Evolutionary conservation across 2,888 invertebrate genomes (phyloP).

Genomic region (Drosophila paramelanica): DNA sequence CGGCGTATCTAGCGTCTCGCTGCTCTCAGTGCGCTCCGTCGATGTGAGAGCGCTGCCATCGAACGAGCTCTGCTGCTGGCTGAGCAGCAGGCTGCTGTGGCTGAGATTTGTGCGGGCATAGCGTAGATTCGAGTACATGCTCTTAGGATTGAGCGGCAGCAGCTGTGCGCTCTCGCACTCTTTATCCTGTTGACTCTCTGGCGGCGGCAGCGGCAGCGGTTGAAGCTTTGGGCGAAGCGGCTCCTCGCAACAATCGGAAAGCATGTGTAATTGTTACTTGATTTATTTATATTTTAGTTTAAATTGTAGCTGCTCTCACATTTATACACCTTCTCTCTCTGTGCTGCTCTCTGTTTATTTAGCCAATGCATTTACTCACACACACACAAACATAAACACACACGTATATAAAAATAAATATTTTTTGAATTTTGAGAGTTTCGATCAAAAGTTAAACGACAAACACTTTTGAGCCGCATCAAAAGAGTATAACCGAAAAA

Average conservation of each 20-base stretch:
- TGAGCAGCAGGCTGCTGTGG: conserved; percentile 81
- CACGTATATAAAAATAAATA: not conserved
- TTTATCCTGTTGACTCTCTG: conserved; percentile 28
- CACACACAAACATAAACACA: not conserved
- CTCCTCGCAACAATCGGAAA: conserved; percentile 39
- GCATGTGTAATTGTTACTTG: conserved; percentile 49
- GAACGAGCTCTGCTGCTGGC: conserved; percentile 80
- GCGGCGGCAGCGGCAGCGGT: conserved; percentile 20
- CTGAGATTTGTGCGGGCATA: conserved; percentile 84
- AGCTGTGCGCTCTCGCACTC: conserved; percentile 37
- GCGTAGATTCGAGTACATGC: conserved; percentile 82
- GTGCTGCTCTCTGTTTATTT: not conserved
- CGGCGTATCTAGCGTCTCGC: conserved; percentile 67
- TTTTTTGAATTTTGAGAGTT: conserved; percentile 17
- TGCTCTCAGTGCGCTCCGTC: conserved; percentile 73
- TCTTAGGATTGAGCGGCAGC: conserved; percentile 34
- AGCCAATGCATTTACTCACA: not conserved
- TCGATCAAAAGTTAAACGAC: conserved; percentile 11
- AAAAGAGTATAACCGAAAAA: not conserved
- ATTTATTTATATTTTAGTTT: not conserved
- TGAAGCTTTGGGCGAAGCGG: conserved; percentile 52
- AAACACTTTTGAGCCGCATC: conserved; percentile 20
- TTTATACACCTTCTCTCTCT: not conserved
- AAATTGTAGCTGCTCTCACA: not conserved
- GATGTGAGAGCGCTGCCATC: conserved; percentile 58